Evolutionary conservation across 1,140 invertebrate species (phyloP).

Genomic region (Drosophila funebris): DNA sequence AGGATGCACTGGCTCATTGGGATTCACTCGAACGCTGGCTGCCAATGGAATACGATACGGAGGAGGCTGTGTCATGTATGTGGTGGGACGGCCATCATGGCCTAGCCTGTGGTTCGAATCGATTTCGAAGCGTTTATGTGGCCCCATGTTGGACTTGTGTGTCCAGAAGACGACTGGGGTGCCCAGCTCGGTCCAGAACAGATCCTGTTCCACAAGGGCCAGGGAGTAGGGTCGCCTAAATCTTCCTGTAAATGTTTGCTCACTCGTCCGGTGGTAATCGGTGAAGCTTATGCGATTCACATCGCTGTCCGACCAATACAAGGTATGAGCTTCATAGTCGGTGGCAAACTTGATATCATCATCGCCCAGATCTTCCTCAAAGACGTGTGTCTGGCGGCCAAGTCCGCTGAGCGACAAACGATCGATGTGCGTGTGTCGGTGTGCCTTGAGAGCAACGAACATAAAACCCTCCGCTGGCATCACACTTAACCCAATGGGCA

Average conservation of each 20-base stretch:
- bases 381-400: slow-evolving; percentile 83
- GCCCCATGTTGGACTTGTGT: slow-evolving; percentile 84
- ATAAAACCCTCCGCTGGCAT: slow-evolving; percentile 89
- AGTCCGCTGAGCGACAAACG: slow-evolving; percentile 86
- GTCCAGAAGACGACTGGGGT: slow-evolving; percentile 86
- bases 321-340: slow-evolving; percentile 46
- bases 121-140: slow-evolving; percentile 68
- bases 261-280: slow-evolving; percentile 72
- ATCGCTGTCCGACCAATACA: slow-evolving; percentile 79
- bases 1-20: slow-evolving; percentile 83
- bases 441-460: slow-evolving; percentile 86
- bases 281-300: slow-evolving; percentile 65
- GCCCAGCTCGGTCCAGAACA: slow-evolving; percentile 87
- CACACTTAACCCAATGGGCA: slow-evolving; percentile 86
- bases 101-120: slow-evolving; percentile 20
- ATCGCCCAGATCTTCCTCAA: slow-evolving; percentile 84
- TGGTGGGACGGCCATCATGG: background rate
- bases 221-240: slow-evolving; percentile 84
- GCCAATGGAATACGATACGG: slow-evolving; percentile 56
- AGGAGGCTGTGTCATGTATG: background rate
- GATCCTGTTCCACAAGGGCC: slow-evolving; percentile 85
- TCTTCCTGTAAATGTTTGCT: slow-evolving; percentile 69
- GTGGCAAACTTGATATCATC: slow-evolving; percentile 60
- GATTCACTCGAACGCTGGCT: slow-evolving; percentile 34
- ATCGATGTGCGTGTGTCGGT: slow-evolving; percentile 85